phyloP scores from a whole-genome alignment of 2,113 vertebrate genomes.

The Oriolus oriolus region DNA sequence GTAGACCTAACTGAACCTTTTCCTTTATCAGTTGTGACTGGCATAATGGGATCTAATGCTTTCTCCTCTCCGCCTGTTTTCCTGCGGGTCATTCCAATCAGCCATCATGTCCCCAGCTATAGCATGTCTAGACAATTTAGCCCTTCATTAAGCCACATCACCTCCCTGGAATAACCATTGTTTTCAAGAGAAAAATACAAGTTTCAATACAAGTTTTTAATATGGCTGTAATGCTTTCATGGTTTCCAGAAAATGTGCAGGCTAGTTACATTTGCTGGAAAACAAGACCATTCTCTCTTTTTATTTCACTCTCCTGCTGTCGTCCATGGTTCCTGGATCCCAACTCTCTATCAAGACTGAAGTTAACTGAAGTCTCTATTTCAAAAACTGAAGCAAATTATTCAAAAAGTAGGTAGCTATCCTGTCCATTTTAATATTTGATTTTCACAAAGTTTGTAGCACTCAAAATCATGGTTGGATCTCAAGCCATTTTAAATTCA shows the following conservation, averaged over 20 bases:
- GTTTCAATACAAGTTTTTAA: background rate
- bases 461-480: background rate
- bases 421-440: background rate
- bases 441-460: background rate
- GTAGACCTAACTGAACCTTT: background rate
- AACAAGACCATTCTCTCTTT: background rate
- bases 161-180: background rate
- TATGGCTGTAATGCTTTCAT: background rate
- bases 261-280: background rate
- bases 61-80: background rate
- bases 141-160: background rate
- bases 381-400: background rate
- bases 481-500: background rate
- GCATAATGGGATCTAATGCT: background rate
- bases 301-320: background rate
- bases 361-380: background rate
- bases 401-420: background rate
- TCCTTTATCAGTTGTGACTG: background rate
- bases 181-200: background rate
- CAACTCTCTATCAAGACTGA: background rate
- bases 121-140: background rate
- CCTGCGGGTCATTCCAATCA: background rate
- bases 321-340: background rate
- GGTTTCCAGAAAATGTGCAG: background rate
- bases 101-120: background rate